Base-by-base conservation (phyloP, 2,888 invertebrate genomes). In the Tetranychus truncatus region DNA sequence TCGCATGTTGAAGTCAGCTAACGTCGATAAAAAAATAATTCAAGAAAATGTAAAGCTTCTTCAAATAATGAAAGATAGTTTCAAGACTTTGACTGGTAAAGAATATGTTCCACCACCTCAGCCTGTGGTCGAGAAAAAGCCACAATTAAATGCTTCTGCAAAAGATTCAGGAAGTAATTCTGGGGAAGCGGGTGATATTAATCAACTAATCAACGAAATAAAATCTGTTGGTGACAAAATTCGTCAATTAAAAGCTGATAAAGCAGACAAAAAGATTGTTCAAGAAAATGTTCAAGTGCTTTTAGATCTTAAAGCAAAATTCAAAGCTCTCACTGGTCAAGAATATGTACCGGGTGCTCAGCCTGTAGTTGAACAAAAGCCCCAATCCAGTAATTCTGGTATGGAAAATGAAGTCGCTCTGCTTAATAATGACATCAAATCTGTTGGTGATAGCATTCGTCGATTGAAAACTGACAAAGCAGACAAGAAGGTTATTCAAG, bases 221-320 rank as follows among this genome's bases (percentile, higher is more conserved):
- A 84, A 82, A 74, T 84, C 84, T n/a, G 88, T 88, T 81, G 88
- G 88, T 18, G 85, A 87, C 78, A 81, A 75, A 55, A 77, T 79
- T n/a, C 75, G 79, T 20, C 73, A 78, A 55, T 66, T 78, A 5
- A 79, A 79, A 75, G 11, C 74, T 1, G 76, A 77, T 0, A 78
- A 79, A 73, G 77, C 78, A 7, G 66, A 75, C 1, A 88, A 90
- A 80, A 81, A 83, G 65, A 83, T 76, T 15, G 80, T 88, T 45
- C 86, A 87, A 71, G 82, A 82, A 45, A 87, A 85, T 78, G 87
- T 89, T 1, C 84, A 87, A 79, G 79, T 79, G 45, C 82, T 93
- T 1, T 81, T 91, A 34, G 85, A 85, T 11, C 82, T 92, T 1
- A 94, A 94, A 83, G 84, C 86, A 0, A 87, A 91, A 77, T 93